Percentiles rank a stretch among this genome's conserved stretches.
These are phyloP conservation scores for Tenebrio molitor DNA, from an alignment of 1,140 invertebrate genomes.

Conservation along the genomic window DNA sequence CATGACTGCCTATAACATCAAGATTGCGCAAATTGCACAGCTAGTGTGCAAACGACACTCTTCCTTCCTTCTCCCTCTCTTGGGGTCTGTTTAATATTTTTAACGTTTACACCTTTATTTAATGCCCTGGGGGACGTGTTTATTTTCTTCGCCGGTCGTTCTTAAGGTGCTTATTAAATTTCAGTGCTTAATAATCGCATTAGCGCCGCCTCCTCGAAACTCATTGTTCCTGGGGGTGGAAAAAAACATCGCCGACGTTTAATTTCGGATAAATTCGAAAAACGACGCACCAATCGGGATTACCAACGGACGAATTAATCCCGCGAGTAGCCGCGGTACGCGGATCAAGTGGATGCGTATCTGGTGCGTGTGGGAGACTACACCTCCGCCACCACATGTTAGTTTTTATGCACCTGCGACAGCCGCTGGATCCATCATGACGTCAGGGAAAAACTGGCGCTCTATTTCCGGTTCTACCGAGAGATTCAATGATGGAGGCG, in stretches of 20 bases:
- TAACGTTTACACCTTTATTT: constrained; percentile 64
- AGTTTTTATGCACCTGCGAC: constrained; percentile 50
- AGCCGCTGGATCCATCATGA: constrained; percentile 47
- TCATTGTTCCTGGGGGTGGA: constrained; percentile 51
- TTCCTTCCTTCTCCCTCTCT: constrained; percentile 55
- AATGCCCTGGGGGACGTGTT: constrained; percentile 57
- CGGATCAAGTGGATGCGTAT: constrained; percentile 3
- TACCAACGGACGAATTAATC: not conserved
- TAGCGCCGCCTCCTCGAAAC: constrained; percentile 56
- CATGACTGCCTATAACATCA: constrained; percentile 61
- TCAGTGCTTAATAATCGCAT: constrained; percentile 62
- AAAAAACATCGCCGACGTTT: constrained; percentile 5
- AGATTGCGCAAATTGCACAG: constrained; percentile 62
- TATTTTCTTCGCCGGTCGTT: constrained; percentile 58
- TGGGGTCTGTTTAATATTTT: constrained; percentile 57
- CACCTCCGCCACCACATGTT: constrained; percentile 38
- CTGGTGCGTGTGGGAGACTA: constrained; percentile 4
- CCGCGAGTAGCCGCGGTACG: too few relatives aligned
- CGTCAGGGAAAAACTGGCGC: constrained; percentile 43
- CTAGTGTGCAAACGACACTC: constrained; percentile 58
- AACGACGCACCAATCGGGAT: too few relatives aligned
- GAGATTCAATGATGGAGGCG: too few relatives aligned
- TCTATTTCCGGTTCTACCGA: constrained; percentile 40
- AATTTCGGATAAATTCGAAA: not conserved
- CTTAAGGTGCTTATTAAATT: constrained; percentile 64